Conservation (phyloP, 1,140 invertebrate species). For the Zaprionus gabonicus region DNA sequence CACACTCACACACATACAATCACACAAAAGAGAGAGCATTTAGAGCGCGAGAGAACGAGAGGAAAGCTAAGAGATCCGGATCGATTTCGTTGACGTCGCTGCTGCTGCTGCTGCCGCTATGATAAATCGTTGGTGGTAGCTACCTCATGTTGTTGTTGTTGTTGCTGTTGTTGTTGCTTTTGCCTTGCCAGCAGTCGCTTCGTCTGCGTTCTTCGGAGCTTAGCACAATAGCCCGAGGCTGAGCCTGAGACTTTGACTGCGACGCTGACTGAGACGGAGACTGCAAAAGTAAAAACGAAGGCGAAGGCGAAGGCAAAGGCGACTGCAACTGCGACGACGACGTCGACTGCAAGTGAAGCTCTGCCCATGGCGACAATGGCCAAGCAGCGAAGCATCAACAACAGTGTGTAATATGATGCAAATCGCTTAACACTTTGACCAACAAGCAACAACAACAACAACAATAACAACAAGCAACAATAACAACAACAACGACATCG, state of each 20-base stretch:
- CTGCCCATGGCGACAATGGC: constrained; percentile 69
- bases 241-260: constrained; percentile 5
- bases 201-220: constrained; percentile 46
- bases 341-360: constrained; percentile 3
- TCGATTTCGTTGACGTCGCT: constrained; percentile 78
- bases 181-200: constrained; percentile 42
- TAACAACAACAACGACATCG: constrained; percentile 37
- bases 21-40: background rate
- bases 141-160: constrained; percentile 35
- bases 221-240: constrained; percentile 67
- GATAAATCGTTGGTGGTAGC: constrained; percentile 77
- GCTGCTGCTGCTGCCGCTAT: constrained; percentile 62
- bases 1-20: constrained; percentile 9
- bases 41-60: constrained; percentile 7
- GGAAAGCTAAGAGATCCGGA: constrained; percentile 69
- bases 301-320: constrained; percentile 2
- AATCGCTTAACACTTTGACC: constrained; percentile 82
- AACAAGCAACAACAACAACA: constrained; percentile 51
- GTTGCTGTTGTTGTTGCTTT: constrained; percentile 38
- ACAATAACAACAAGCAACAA: constrained; percentile 35
- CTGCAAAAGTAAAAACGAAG: background rate
- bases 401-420: constrained; percentile 79
- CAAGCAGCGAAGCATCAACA: constrained; percentile 59
- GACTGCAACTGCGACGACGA: constrained; percentile 3
- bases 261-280: constrained; percentile 1